phyloP scores from a whole-genome alignment of 2,888 invertebrate genomes.

The Dysmachus trigonus region DNA sequence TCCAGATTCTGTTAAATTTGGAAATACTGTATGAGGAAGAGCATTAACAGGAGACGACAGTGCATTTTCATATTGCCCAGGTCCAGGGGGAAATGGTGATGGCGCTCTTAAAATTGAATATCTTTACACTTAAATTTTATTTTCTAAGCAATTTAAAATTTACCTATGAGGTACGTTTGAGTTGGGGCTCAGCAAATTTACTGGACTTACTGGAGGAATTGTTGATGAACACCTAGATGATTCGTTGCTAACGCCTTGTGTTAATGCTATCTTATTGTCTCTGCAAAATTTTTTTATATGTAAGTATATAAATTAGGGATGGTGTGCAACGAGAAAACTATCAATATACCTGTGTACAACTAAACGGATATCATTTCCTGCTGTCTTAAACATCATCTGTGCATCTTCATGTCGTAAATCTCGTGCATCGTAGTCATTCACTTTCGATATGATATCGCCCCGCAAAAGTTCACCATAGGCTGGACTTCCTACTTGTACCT shows the following conservation, averaged over 20 bases:
- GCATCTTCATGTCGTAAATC: constrained; percentile 91
- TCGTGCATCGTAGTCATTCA: constrained; percentile 88
- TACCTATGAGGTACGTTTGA: constrained; percentile 67
- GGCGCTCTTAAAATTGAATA: constrained; percentile 58
- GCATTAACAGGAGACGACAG: constrained; percentile 61
- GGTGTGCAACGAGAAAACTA: not conserved
- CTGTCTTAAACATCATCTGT: constrained; percentile 84
- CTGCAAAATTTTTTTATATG: constrained; percentile 51
- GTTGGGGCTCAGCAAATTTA: constrained; percentile 49
- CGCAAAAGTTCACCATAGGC: constrained; percentile 85
- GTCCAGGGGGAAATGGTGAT: constrained; percentile 69
- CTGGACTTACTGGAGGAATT: constrained; percentile 56
- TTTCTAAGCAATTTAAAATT: not conserved
- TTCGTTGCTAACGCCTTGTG: constrained; percentile 65
- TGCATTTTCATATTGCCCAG: constrained; percentile 63
- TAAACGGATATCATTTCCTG: constrained; percentile 80
- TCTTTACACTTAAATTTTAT: not conserved
- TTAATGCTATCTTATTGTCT: constrained; percentile 63
- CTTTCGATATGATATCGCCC: constrained; percentile 90
- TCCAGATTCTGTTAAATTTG: constrained; percentile 63
- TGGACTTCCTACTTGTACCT: constrained; percentile 89
- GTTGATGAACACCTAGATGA: constrained; percentile 66
- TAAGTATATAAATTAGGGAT: not conserved
- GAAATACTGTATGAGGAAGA: constrained; percentile 68
- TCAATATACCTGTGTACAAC: constrained; percentile 78